Conservation (phyloP, 1,140 invertebrate species). For the Achroia grisella region DNA sequence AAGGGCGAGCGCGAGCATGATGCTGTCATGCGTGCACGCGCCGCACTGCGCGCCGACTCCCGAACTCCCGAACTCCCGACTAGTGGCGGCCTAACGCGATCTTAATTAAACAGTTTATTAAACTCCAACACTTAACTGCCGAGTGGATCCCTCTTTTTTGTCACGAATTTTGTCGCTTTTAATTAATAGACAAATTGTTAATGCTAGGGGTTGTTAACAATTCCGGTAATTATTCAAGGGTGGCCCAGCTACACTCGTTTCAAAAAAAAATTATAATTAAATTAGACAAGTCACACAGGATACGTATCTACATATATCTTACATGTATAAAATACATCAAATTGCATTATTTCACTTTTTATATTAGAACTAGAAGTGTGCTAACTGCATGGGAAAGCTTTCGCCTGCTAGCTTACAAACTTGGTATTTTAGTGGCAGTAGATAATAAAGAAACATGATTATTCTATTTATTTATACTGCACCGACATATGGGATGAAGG, state of each 20-base stretch:
- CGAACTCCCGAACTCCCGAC: constrained; percentile 18
- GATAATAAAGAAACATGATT: no score
- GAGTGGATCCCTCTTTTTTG: constrained; percentile 29
- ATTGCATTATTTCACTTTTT: no score
- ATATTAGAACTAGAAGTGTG: no score
- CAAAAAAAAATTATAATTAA: no score
- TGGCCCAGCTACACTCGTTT: constrained; percentile 10
- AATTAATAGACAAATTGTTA: constrained; percentile 60
- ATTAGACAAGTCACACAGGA: no score
- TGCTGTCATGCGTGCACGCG: constrained; percentile 48
- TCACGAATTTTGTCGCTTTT: constrained; percentile 32
- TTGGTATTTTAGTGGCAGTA: no score
- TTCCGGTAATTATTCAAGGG: constrained; percentile 11
- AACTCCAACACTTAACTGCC: constrained; percentile 67
- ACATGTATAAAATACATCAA: no score
- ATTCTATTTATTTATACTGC: no score
- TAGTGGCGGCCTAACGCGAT: constrained; percentile 24
- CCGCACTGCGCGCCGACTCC: constrained; percentile 43
- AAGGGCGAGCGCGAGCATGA: constrained; percentile 40
- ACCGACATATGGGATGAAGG: no score
- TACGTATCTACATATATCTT: no score
- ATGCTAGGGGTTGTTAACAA: constrained; percentile 36
- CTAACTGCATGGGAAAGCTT: no score
- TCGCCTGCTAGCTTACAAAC: no score
- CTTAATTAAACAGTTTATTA: constrained; percentile 71